Base-by-base conservation (phyloP, 2,113 vertebrate genomes). In the Colistium nudipinnis region DNA sequence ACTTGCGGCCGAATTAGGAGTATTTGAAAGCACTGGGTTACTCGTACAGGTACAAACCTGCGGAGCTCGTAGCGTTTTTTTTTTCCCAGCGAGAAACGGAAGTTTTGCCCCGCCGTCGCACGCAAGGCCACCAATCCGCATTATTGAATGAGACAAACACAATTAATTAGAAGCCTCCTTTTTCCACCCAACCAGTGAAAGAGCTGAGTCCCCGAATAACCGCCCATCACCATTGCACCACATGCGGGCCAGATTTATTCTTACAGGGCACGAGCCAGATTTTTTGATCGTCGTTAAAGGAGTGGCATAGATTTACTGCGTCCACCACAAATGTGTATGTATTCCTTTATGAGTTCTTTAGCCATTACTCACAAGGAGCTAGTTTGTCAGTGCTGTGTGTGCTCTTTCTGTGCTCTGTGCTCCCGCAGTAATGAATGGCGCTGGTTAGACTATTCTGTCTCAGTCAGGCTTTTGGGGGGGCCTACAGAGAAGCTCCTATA, bases 351-450 rank as follows among this genome's bases (percentile, higher is more conserved):
- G 87, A 89, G 87, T 90, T 88, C 87, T 88, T 91, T 87, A 87
- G 90, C 88, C 84, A 91, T 92, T 88, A 90, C 88, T 91, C 88
- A 90, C 85, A 85, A 89, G 83, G 84, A 90, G 82, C 83, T 83
- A 79, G 85, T 89, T 89, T 92, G 89, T 90, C 88, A 90, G 88
- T 90, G 90, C 89, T 92, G 89, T 89, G 90, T 90, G 85, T 82
- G 90, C 90, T 90, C 87, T 89, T 91, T 90, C 88, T 84, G 80
- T 78, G 84, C 84, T 82, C 76, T 73, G 61, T 84, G 67, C 81
- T 87, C 76, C 78, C 25, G 64, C 89, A 74, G 90, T 92, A 90
- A 92, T 92, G 89, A 92, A 90, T 92, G 90, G 80, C 27, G 67
- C 85, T 86, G 88, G 85, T 90, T 89, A 85, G 88, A 90, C 87